phyloP scores from a whole-genome alignment of 2,113 vertebrate species.

The Sturnira hondurensis region DNA sequence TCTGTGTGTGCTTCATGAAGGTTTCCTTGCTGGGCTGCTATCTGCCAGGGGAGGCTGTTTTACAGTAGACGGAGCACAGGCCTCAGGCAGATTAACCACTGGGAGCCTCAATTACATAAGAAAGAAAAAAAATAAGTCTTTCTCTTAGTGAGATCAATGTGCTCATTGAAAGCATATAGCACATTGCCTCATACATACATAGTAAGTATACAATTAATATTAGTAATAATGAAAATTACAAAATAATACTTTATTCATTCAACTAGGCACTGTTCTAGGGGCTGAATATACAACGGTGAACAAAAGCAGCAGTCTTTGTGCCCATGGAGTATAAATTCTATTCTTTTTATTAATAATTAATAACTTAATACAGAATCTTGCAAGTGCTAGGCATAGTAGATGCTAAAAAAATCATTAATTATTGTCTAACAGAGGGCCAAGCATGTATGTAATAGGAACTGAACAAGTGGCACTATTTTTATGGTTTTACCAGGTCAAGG shows the following conservation, averaged over 20 bases:
- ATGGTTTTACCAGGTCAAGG: not conserved
- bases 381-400: not conserved
- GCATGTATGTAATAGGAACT: not conserved
- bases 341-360: slow-evolving; percentile 46
- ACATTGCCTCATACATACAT: not conserved
- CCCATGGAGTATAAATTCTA: not conserved
- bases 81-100: not conserved
- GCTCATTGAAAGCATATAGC: not conserved
- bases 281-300: not conserved
- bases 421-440: not conserved
- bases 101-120: not conserved
- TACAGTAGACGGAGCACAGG: not conserved
- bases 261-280: not conserved
- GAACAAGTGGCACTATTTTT: not conserved
- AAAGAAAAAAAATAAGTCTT: not conserved
- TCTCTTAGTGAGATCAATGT: not conserved
- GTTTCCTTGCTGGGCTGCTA: not conserved
- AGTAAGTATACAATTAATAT: not conserved
- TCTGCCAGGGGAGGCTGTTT: not conserved
- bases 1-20: not conserved
- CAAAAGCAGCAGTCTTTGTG: not conserved
- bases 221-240: not conserved
- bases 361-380: not conserved
- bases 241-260: not conserved
- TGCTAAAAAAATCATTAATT: not conserved